Evolutionary conservation across 2,113 vertebrate species (phyloP), one percentile per base, ranked within the genome.

Genomic region (Rhinoderma darwinii): DNA sequence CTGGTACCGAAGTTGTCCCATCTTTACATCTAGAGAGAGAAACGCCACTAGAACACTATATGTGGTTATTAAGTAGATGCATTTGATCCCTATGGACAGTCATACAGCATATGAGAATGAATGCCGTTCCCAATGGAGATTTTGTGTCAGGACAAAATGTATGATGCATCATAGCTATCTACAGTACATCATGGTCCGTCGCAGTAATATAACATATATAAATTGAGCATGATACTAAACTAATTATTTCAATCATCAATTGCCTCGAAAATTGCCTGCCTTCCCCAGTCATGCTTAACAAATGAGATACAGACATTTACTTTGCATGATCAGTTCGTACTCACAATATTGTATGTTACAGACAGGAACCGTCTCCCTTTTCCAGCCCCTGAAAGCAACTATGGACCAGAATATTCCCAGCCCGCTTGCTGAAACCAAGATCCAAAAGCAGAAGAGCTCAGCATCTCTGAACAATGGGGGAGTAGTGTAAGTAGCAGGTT

Each of bases 401-500:
- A 93, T 96, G 92, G 97, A 96, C 80, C 94, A 95, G 80, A 93
- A 92, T 0, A 93, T 96, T 6, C 92, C 95, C 0, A 0, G 91
- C 0, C 89, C 91, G 0, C 93, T 94, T 87, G 94, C 41, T 90
- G 95, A 92, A 6, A 93, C 94, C 5, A 94, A 94, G 37, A 95
- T 96, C 89, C 94, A 94, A 15, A 93, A 93, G 87, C 93, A 93
- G 89, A 96, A 96, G 81, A 96, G 95, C 89, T 94, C 95, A 0
- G 93, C 94, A 41, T 96, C 96, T 0, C 95, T 98, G 89, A 98
- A 97, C 96, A 98, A 99, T 0, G 97, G 97, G 0, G 95, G 96
- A 6, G 90, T 96, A 0, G 1, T 96, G 98, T 99, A 94, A 97
- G 97, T 96, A 85, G 6, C 54, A 37, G 7, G 2, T 18, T 68